Evolutionary conservation across 2,888 invertebrate genomes (phyloP), one percentile per base, ranked within the genome.

Genomic region (Peribatodes rhomboidaria): DNA sequence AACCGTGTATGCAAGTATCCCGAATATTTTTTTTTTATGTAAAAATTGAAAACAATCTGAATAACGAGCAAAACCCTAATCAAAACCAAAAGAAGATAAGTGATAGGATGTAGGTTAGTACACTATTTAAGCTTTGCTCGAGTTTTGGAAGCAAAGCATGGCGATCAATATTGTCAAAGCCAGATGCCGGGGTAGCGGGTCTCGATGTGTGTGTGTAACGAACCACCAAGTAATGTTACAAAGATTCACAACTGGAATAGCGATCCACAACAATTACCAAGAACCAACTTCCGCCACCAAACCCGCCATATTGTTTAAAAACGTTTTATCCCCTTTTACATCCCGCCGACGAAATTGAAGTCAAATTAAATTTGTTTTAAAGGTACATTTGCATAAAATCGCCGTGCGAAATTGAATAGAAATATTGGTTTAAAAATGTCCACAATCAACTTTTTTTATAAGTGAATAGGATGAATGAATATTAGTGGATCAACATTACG

Each of bases 301-400:
- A 47, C 62, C 70, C 68, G 72, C 72, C 68, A 72, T 72, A 73
- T 77, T 75, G 75, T 70, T 65, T 62, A 73, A 72, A 79, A 73
- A 71, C 68, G 66, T 65, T 62, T 61, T 61, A 68, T 76, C 77
- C 76, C 70, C 73, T 72, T 73, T 77, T 71, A 71, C 70, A 67
- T 72, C 71, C 68, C 68, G 70, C 73, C 75, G 73, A 75, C 71
- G 71, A 73, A 75, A 80, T 72, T 73, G 76, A 65, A 65, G 70
- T 65, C 68, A 75, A 82, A 84, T 80, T 78, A 74, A 74, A 80
- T 81, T 79, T 78, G 71, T 73, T 55, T 72, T 67, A 65, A 67
- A 61, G 61, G 66, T 55, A 65, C 70, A 73, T 74, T 71, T 67
- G 66, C 70, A 71, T 65, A 59, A 71, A 72, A 69, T 44, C 46